Evolutionary conservation across 2,797 vertebrate genomes (phyloP), one percentile per base, ranked within the genome.

Genomic region (Anguilla anguilla): DNA sequence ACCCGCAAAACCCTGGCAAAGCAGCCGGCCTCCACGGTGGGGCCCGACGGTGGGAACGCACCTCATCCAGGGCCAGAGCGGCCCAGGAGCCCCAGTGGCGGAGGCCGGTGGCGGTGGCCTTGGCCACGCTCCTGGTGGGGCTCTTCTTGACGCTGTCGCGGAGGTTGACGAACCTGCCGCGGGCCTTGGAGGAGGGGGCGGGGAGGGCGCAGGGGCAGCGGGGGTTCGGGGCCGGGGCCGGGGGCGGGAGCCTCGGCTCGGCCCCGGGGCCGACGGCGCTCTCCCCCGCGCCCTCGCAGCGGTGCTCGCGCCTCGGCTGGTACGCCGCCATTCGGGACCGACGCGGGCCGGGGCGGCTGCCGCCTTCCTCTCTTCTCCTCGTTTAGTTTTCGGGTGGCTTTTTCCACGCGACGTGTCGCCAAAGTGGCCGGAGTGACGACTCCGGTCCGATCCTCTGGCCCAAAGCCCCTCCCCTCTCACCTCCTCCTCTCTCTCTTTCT

Each of bases 101-200:
- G 39, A 92, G 94, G 90, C 94, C 92, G 1, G 92, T 91, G 43
- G 95, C 94, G 94, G 94, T 96, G 51, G 95, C 95, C 93, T 96
- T 97, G 9, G 92, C 94, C 90, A 95, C 97, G 92, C 96, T 96
- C 92, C 97, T 97, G 3, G 96, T 96, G 11, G 97, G 96, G 88
- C 95, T 97, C 94, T 97, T 98, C 92, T 94, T 97, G 10, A 96
- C 93, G 31, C 96, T 97, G 91, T 97, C 97, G 0, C 95, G 95
- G n/a, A 96, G 92, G 90, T 96, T 97, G 82, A 92, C 93, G 91
- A 97, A 96, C 89, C 95, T 97, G 11, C 96, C 96, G 88, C 92
- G 92, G 83, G 92, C 93, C 67, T 87, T 94, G 92, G 83, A 88
- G 88, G 94, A 91, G 49, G n/a, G n/a, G n/a, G 89, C 92, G 0